These are phyloP conservation scores for Bibio marci DNA, from an alignment of 2,888 invertebrate genomes.

Conservation along the genomic window DNA sequence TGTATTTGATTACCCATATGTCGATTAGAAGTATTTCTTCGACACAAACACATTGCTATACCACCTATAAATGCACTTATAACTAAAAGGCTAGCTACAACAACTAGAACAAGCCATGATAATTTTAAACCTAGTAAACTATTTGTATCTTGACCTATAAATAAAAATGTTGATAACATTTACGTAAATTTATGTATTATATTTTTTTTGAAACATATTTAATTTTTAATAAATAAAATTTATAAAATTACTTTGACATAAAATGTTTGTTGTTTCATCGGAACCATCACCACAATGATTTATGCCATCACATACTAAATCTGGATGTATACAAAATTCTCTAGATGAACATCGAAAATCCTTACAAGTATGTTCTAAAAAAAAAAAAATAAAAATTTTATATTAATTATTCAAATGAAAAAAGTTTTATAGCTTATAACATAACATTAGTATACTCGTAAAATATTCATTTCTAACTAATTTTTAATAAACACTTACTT, in stretches of 20 bases:
- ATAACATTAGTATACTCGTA: too few relatives aligned
- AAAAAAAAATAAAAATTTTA: conserved; percentile 11
- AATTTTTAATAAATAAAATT: background rate
- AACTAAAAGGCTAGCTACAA: conserved; percentile 50
- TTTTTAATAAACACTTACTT: conserved; percentile 72
- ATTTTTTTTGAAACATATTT: background rate
- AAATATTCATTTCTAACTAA: too few relatives aligned
- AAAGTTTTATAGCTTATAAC: too few relatives aligned
- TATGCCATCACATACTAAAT: conserved; percentile 80
- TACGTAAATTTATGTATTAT: background rate
- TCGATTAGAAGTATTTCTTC: conserved; percentile 26
- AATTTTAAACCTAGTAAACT: conserved; percentile 54
- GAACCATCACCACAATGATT: conserved; percentile 90
- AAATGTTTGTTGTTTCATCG: conserved; percentile 69
- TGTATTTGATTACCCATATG: conserved; percentile 34
- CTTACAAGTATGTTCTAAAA: conserved; percentile 70
- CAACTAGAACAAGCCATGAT: conserved; percentile 58
- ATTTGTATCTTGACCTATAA: conserved; percentile 39
- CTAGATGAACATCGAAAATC: conserved; percentile 76
- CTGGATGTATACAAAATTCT: conserved; percentile 83
- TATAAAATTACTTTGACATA: conserved; percentile 61
- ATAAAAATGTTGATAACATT: background rate
- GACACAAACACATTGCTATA: conserved; percentile 59
- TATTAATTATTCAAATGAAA: background rate
- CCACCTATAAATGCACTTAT: conserved; percentile 50